Evolutionary conservation across 2,888 invertebrate genomes (phyloP).

Genomic region (Hyposoter didymator): DNA sequence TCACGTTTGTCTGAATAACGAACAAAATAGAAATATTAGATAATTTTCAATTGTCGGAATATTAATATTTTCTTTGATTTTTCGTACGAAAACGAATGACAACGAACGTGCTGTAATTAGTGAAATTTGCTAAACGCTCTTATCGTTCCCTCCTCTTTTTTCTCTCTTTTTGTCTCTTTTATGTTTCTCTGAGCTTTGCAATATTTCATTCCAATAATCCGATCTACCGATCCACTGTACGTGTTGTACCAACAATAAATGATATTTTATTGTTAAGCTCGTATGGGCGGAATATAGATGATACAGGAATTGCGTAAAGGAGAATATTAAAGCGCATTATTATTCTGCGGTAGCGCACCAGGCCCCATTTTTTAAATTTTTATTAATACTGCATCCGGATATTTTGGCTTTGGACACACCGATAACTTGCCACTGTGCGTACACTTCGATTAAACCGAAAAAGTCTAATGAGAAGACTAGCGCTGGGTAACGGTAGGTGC

Average conservation of each 20-base stretch:
- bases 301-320: neutral
- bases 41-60: neutral
- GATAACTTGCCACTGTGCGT: too few relatives aligned
- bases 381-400: neutral
- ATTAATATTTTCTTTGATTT: slow-evolving; percentile 3
- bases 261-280: neutral
- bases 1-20: neutral
- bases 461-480: too few relatives aligned
- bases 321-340: neutral
- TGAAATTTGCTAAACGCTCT: neutral
- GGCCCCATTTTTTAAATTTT: neutral
- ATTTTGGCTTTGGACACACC: neutral
- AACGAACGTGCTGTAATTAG: neutral
- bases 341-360: neutral
- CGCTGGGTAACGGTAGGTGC: too few relatives aligned
- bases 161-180: neutral
- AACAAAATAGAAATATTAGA: neutral
- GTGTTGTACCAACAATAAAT: too few relatives aligned
- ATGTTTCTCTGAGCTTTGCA: neutral
- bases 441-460: too few relatives aligned
- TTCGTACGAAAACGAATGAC: neutral
- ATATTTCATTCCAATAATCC: neutral
- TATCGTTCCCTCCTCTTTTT: neutral
- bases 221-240: neutral
- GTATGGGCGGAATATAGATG: slow-evolving; percentile 4